These are phyloP conservation scores for Argopecten irradians DNA, from an alignment of 1,140 invertebrate species.

Conservation along the genomic window DNA sequence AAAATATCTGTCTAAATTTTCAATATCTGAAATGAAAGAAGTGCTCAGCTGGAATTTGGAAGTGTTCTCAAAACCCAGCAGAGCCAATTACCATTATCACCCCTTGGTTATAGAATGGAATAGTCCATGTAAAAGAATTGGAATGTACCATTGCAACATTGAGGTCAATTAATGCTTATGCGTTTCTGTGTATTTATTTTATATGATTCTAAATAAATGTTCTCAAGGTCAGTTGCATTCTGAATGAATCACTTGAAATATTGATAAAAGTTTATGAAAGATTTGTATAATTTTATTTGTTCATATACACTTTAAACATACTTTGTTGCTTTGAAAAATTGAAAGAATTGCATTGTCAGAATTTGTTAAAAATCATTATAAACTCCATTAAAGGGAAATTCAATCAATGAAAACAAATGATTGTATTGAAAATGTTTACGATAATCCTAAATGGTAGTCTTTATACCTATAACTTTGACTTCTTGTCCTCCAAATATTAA, in stretches of 20 bases:
- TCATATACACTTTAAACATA: no score
- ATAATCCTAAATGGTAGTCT: not conserved
- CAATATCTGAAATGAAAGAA: conserved; percentile 2
- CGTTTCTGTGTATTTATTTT: not conserved
- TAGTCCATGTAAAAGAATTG: not conserved
- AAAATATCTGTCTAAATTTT: conserved; percentile 19
- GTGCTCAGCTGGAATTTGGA: not conserved
- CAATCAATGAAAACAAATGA: not conserved
- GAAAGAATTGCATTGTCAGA: no score
- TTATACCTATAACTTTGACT: not conserved
- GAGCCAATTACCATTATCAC: not conserved
- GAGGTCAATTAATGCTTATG: not conserved
- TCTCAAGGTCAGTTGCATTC: no score
- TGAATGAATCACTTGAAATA: no score
- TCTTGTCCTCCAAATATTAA: not conserved
- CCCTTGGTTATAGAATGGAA: not conserved
- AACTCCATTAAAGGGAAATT: not conserved
- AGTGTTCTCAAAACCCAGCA: not conserved
- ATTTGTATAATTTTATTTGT: no score
- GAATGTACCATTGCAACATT: not conserved
- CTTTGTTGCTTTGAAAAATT: no score
- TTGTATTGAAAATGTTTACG: not conserved
- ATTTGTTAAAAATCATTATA: no score
- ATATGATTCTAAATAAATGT: no score
- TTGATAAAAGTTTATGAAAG: no score